Base-by-base conservation (phyloP, 2,113 vertebrate species). In the Agelaius tricolor region DNA sequence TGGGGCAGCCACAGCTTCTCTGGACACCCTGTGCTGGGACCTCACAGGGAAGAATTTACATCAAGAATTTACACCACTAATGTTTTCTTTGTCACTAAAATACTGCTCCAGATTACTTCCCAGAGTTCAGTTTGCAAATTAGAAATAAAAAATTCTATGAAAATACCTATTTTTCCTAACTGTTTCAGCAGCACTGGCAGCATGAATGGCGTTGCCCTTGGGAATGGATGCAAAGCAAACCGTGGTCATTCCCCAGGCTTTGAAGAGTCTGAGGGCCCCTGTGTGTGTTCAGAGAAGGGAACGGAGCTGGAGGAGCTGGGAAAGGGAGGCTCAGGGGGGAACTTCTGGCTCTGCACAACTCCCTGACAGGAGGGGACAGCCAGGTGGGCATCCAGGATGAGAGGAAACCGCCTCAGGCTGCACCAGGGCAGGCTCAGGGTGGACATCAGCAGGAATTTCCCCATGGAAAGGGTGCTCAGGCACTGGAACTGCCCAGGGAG, bases 1-100 rank as follows among this genome's bases (percentile, higher is more conserved):
- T 75, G 54, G 28, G 11, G 13, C 69, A 82, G 39, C 77, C 77
- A 26, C 46, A 59, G 69, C 46, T 39, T 0, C 44, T 39, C 39
- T 52, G 52, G 44, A 10, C 10, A 74, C 20, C 58, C 52, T 46
- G 24, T 54, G 28, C 61, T 44, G 39, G 33, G 61, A 19, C 11
- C 13, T 47, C 20, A 6, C 20, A 31, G 41, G 1, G 24, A 54
- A 27, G 1, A 35, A 62, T 41, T 54, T 18, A 18, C 0, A 0
- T 61, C 30, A 43, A 27, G 14, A n/a, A n/a, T n/a, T n/a, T n/a
- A n/a, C 41, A 26, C 13, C 63, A 41, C 3, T 43, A 67, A 69
- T 44, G 46, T 35, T 75, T 52, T 26, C n/a, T 87, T 89, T 73
- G 37, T 21, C 35, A 46, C 22, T 26, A 23, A 82, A 84, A 82